Evolutionary conservation across 1,140 invertebrate species (phyloP).

Genomic region (Zaprionus inermis): DNA sequence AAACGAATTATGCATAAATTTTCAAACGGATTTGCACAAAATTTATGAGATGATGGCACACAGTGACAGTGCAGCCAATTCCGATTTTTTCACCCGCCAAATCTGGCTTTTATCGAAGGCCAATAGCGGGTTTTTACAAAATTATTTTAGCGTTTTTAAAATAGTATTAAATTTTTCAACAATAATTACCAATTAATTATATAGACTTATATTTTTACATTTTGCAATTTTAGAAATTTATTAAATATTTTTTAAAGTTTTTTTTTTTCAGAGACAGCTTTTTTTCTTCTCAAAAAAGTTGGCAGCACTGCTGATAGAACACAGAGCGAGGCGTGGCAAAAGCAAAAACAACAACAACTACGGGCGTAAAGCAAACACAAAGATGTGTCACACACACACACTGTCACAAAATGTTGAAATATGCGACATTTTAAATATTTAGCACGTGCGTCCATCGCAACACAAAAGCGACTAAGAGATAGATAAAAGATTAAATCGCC

Average conservation of each 20-base stretch:
- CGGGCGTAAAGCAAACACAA: slow-evolving; percentile 14
- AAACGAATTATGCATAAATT: slow-evolving; percentile 61
- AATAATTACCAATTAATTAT: no score
- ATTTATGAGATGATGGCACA: slow-evolving; percentile 48
- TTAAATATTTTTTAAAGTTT: no score
- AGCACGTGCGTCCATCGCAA: slow-evolving; percentile 45
- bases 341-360: slow-evolving; percentile 13
- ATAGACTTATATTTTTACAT: no score
- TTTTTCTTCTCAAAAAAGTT: no score
- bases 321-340: slow-evolving; percentile 26
- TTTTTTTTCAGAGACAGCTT: no score
- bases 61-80: background rate
- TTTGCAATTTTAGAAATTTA: no score
- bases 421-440: slow-evolving; percentile 54
- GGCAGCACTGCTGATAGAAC: no score
- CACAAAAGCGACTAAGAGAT: slow-evolving; percentile 19
- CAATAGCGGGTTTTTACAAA: no score
- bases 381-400: slow-evolving; percentile 24
- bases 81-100: no score
- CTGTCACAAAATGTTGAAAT: slow-evolving; percentile 32
- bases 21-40: slow-evolving; percentile 62
- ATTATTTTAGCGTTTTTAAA: no score
- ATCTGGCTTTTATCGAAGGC: no score
- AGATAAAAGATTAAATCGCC: slow-evolving; percentile 26
- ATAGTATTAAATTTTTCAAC: no score